Base-by-base conservation (phyloP, 2,797 vertebrate genomes). In the Acanthornis magna region DNA sequence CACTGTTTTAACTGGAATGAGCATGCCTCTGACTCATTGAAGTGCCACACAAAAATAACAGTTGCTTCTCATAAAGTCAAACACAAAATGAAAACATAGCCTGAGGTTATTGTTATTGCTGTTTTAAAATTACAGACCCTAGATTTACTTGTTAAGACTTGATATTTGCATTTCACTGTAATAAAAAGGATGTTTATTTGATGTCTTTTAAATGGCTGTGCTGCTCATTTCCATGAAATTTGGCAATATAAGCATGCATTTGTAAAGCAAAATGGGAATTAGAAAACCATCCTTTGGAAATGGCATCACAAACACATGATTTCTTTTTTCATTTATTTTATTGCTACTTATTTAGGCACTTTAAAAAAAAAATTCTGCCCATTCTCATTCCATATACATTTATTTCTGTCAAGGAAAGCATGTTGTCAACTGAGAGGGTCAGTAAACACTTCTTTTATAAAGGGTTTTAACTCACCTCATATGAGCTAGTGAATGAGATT, bases 131-230 rank as follows among this genome's bases (percentile, higher is more conserved):
- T 96, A 93, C 77, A 96, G 89, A 95, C 96, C 91, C 88, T 97
- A 95, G 76, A 96, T 97, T 97, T 97, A 97, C 96, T 97, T 97
- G 97, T 97, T 97, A 97, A 97, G 95, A 89, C 94, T 97, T 96
- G 94, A 94, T 98, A 97, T 97, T 97, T 97, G 96, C 89, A 97
- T 97, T 93, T 96, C 53, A 11, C 71, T 96, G 81, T 97, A 96
- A 96, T 97, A 94, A 97, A 96, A 96, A 95, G 89, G 91, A 96
- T 96, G 96, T 94, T 95, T 96, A 82, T 94, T 97, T 97, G 96
- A 94, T 97, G 95, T 94, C 91, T 97, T 97, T 97, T 97, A 96
- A 97, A 96, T 96, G 94, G 54, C 73, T 93, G 22, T 97, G 91
- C 83, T 95, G 83, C 93, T 96, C 95, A 95, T 96, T 96, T 96